Conservation (phyloP, 1,140 invertebrate genomes). For the Hyposmocoma kahamanoa region DNA sequence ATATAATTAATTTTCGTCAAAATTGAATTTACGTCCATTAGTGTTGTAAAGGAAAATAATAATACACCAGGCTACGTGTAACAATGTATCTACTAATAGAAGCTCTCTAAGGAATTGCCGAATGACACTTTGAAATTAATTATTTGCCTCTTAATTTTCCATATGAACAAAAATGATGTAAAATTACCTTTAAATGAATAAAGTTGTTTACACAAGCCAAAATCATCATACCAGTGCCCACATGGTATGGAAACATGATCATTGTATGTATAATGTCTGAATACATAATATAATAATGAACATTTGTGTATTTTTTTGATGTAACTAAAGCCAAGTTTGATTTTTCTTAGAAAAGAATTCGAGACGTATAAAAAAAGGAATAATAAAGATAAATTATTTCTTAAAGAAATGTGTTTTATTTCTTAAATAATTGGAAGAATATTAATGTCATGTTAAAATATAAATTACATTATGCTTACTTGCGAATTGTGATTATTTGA, state of each 20-base stretch:
- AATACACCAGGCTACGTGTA: no score
- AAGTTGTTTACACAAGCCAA: no score
- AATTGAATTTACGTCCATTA: no score
- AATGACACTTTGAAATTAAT: no score
- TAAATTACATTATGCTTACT: conserved; percentile 6
- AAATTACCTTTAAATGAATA: no score
- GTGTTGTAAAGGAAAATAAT: no score
- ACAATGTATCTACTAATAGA: no score
- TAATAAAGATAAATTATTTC: conserved; percentile 72
- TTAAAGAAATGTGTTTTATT: conserved; percentile 61
- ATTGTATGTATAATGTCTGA: conserved; percentile 59
- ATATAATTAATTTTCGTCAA: no score
- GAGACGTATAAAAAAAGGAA: conserved; percentile 63
- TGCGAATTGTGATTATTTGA: conserved; percentile 8
- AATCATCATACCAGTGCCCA: conserved; percentile 38
- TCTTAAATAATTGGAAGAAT: conserved; percentile 12
- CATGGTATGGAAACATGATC: conserved; percentile 34
- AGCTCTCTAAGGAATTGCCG: no score
- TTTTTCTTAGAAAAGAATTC: conserved; percentile 69
- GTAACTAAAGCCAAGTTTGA: conserved; percentile 69
- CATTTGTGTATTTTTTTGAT: conserved; percentile 69
- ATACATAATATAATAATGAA: conserved; percentile 43
- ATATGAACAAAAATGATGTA: no score
- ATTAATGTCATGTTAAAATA: conserved; percentile 9
- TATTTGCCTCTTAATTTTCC: no score